A percentile compares a stretch with the other conserved stretches of the same genome.
Conservation (phyloP, 2,888 invertebrate genomes). For the Ecdyonurus torrentis region DNA sequence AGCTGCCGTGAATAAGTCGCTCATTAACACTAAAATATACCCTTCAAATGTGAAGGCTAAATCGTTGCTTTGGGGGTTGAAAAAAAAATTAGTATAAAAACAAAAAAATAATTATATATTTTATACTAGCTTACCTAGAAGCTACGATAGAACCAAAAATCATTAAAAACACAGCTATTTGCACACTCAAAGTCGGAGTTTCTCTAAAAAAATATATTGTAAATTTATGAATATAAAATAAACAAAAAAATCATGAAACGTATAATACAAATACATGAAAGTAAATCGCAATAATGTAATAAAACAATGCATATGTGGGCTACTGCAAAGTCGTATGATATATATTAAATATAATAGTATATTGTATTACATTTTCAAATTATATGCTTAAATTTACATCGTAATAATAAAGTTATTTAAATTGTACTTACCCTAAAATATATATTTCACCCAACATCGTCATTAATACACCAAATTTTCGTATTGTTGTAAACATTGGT, state of each 20-base stretch:
- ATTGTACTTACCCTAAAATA: not conserved
- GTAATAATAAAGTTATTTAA: no score
- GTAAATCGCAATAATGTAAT: not conserved
- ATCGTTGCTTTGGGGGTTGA: conserved; percentile 24
- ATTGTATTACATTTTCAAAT: no score
- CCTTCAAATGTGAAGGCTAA: conserved; percentile 33
- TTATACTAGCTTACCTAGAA: conserved; percentile 7
- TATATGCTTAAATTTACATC: no score
- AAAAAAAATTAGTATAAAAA: not conserved
- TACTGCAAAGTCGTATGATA: no score
- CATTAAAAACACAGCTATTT: conserved; percentile 34
- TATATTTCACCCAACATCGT: not conserved
- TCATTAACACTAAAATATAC: conserved; percentile 31
- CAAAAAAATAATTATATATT: not conserved
- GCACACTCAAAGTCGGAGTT: conserved; percentile 21
- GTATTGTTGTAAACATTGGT: not conserved
- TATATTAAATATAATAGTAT: no score
- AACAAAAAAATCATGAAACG: no score
- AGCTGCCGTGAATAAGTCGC: conserved; percentile 36
- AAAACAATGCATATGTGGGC: no score
- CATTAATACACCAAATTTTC: not conserved
- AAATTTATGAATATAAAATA: no score
- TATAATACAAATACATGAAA: no score
- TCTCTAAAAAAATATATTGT: not conserved
- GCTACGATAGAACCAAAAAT: conserved; percentile 34